Evolutionary conservation across 2,888 invertebrate species (phyloP), one percentile per base, ranked within the genome.

Genomic region (Timema cristinae): DNA sequence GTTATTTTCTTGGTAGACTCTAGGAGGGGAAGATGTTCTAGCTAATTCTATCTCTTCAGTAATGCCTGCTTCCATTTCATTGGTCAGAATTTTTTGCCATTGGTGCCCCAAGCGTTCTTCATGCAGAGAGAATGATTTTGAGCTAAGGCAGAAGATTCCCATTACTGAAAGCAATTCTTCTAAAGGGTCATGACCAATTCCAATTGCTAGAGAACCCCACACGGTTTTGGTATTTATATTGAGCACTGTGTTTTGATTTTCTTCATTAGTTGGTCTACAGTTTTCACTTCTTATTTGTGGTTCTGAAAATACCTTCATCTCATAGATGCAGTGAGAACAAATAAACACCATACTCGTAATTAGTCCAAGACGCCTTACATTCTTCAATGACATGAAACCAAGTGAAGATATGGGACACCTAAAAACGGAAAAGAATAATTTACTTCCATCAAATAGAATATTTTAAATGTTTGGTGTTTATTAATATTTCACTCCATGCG

Each of bases 11-110:
- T 47, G 32, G 48, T 48, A 63, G 32, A 63, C 13, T 63, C 32
- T 47, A 61, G 16, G 47, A n/a, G 16, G 47, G 6, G 51, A 50
- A 51, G 49, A 6, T 10, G n/a, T 11, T 50, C 47, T 32, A n/a
- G 52, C 68, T 15, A 49, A 13, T 8, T n/a, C 5, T n/a, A 16
- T 50, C 52, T 68, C 68, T 68, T 68, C 11, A 13, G 16, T 11
- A 5, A 50, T 50, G 7, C n/a, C 52, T n/a, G 7, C 68, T 51
- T 68, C 52, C 9, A 68, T 68, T 10, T 51, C 68, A 13, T 47
- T 11, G 8, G 13, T 13, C 13, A 68, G 11, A 6, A 54, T 52
- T 50, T 10, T 11, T 68, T 52, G 49, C 68, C 68, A 68, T 9
- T 63, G 63, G 10, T 63, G 47, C 10, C 63, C 63, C 6, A 63